phyloP scores from a whole-genome alignment of 1,140 invertebrate species.

The Theocolax elegans region DNA sequence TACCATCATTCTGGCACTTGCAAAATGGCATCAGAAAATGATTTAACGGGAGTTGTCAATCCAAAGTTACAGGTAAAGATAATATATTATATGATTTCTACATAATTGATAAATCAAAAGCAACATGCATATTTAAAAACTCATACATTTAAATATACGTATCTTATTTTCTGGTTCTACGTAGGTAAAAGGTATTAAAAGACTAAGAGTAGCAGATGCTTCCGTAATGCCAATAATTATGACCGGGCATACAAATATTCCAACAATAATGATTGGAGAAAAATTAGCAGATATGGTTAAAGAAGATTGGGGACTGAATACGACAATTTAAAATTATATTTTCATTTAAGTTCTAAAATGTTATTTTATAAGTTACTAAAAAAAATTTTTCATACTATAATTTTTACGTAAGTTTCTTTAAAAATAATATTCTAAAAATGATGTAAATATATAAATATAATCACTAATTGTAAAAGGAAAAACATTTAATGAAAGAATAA shows the following conservation, averaged over 20 bases:
- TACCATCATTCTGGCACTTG: conserved; percentile 74
- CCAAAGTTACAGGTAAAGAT: conserved; percentile 65
- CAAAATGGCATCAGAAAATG: conserved; percentile 72
- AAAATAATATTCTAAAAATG: too few species aligned
- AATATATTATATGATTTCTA: neutral
- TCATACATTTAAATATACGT: neutral
- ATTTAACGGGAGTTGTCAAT: conserved; percentile 69
- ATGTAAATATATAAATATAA: too few species aligned
- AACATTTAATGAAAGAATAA: too few species aligned
- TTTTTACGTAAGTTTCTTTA: too few species aligned
- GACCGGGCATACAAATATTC: conserved; percentile 68
- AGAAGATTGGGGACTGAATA: conserved; percentile 53
- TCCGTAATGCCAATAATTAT: conserved; percentile 69
- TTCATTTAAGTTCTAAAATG: too few species aligned
- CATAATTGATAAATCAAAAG: too few species aligned
- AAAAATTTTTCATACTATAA: too few species aligned
- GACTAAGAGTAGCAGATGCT: too few species aligned
- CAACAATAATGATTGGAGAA: conserved; percentile 69
- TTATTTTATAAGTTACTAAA: too few species aligned
- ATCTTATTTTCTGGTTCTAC: too few species aligned
- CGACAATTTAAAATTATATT: too few species aligned
- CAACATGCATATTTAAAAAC: neutral
- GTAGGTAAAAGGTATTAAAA: conserved; percentile 58
- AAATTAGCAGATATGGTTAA: conserved; percentile 66
- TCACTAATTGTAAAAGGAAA: too few species aligned